Percentiles rank a stretch among this genome's conserved stretches.
Conservation (phyloP, 2,113 vertebrate genomes). For the Cairina moschata region DNA sequence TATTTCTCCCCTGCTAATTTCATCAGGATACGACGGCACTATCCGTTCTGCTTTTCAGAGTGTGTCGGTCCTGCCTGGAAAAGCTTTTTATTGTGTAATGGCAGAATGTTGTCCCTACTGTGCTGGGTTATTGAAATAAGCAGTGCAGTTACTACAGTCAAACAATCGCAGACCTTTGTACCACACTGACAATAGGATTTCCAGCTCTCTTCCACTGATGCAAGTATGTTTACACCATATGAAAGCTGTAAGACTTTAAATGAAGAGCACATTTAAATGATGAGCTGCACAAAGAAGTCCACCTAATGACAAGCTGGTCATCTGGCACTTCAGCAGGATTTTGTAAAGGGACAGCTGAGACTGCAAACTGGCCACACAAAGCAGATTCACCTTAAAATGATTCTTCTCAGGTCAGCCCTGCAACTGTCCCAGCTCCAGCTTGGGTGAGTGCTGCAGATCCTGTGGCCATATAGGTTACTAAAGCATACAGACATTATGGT, state of each 20-base stretch:
- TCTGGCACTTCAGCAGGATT: background rate
- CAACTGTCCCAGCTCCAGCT: background rate
- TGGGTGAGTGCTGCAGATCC: background rate
- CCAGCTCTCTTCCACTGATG: background rate
- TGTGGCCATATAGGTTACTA: background rate
- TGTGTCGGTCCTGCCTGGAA: constrained; percentile 57
- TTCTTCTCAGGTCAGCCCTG: background rate
- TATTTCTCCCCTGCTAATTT: constrained; percentile 71
- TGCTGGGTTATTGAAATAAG: constrained; percentile 67
- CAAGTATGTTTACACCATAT: background rate
- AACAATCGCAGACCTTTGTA: constrained; percentile 1
- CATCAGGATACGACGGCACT: constrained; percentile 38
- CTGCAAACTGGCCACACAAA: background rate
- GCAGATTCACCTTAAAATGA: background rate
- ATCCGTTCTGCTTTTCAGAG: constrained; percentile 64
- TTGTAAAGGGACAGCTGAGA: background rate
- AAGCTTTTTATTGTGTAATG: constrained; percentile 57
- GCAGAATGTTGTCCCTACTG: constrained; percentile 59
- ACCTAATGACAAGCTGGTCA: background rate
- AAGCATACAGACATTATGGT: background rate
- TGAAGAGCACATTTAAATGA: background rate
- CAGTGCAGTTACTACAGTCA: constrained; percentile 50
- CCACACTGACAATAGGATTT: constrained; percentile 53
- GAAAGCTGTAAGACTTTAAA: constrained; percentile 30
- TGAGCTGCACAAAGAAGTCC: constrained; percentile 1